Percentiles rank a stretch among this genome's conserved stretches.
Conservation (phyloP, 2,797 vertebrate species). For the Okamejei kenojei region DNA sequence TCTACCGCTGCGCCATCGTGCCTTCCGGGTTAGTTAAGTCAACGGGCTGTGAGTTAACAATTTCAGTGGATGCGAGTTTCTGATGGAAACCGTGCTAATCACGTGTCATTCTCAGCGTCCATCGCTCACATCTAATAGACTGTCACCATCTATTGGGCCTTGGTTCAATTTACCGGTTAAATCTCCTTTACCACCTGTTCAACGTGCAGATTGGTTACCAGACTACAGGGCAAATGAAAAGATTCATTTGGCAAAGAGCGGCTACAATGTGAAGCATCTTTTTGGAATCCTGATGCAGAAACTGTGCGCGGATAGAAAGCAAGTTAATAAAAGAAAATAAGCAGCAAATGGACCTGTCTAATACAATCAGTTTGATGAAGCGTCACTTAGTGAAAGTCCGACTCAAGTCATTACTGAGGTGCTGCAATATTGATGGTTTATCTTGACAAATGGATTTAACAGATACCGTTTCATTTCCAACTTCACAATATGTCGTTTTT, state of each 20-base stretch:
- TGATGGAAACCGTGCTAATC: not conserved
- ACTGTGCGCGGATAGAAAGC: not conserved
- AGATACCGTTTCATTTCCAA: not conserved
- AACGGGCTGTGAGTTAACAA: too few relatives aligned
- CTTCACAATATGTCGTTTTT: not conserved
- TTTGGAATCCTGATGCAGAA: not conserved
- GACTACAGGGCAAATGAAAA: not conserved
- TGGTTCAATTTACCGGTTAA: constrained; percentile 18
- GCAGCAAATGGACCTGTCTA: constrained; percentile 34
- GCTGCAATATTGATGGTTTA: not conserved
- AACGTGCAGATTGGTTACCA: constrained; percentile 5
- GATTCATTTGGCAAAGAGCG: constrained; percentile 22
- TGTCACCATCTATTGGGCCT: constrained; percentile 10
- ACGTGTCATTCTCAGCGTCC: not conserved
- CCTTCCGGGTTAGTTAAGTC: not conserved
- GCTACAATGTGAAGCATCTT: constrained; percentile 8
- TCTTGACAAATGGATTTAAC: not conserved
- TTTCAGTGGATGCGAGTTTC: too few relatives aligned
- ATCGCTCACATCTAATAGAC: not conserved
- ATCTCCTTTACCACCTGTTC: constrained; percentile 1
- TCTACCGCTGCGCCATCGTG: too few relatives aligned
- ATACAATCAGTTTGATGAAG: constrained; percentile 31
- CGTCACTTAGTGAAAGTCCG: not conserved
- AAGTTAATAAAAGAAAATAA: constrained; percentile 35
- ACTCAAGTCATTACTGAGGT: not conserved